A percentile compares a stretch with the other conserved stretches of the same genome.
Conservation (phyloP, 2,113 vertebrate species). For the Anoura caudifer region DNA sequence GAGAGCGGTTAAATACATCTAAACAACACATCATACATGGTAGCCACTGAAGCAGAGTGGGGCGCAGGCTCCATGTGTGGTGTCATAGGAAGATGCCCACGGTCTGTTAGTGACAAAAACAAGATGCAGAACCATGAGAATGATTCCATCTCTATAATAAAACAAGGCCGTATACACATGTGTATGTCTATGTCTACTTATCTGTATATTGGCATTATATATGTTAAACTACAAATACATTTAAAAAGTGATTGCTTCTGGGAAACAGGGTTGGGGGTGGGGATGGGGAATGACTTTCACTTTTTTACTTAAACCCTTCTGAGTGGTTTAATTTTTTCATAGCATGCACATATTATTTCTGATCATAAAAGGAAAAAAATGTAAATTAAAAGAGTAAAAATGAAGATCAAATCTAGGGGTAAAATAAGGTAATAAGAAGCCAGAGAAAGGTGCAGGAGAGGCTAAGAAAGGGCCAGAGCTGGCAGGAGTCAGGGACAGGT, state of each 20-base stretch:
- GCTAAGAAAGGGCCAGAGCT: background rate
- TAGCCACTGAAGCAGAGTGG: background rate
- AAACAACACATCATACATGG: background rate
- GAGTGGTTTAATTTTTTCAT: no score
- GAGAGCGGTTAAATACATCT: background rate
- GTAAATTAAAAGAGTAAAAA: background rate
- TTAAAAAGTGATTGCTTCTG: background rate
- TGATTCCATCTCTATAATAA: background rate
- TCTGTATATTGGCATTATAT: background rate
- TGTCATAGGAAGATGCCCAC: background rate
- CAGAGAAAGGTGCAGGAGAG: background rate
- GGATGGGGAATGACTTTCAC: background rate
- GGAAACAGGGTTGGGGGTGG: background rate
- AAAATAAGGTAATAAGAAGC: background rate
- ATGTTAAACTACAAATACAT: background rate
- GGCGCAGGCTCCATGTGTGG: fast-evolving
- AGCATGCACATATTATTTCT: background rate
- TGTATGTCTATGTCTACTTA: no score
- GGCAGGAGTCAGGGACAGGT: background rate
- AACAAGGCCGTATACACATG: no score
- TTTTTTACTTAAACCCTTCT: background rate
- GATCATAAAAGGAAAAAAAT: background rate
- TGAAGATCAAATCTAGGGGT: background rate
- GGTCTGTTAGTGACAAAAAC: background rate
- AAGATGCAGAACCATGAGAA: background rate